phyloP scores from a whole-genome alignment of 2,797 vertebrate species.

The Meriones psammophilus region DNA sequence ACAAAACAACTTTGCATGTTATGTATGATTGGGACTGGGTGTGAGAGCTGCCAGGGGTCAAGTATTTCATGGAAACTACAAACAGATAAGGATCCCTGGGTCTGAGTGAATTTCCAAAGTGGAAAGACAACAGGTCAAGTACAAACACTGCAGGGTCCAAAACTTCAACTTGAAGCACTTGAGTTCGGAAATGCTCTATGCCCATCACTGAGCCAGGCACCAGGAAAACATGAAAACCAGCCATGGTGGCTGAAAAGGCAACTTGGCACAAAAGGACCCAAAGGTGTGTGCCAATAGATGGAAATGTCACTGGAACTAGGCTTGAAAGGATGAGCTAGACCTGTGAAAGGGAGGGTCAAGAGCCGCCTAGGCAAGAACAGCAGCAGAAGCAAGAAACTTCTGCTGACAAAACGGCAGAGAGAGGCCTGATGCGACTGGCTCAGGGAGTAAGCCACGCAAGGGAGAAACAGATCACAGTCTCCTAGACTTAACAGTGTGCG shows the following conservation, averaged over 20 bases:
- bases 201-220: not conserved
- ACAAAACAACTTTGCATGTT: conserved; percentile 62
- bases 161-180: not conserved
- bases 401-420: conserved; percentile 15
- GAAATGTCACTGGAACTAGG: not conserved
- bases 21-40: conserved; percentile 58
- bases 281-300: fast-evolving
- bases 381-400: not conserved
- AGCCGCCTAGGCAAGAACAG: not conserved
- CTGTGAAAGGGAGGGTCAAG: not conserved
- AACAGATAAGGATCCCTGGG: conserved; percentile 56
- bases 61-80: conserved; percentile 32
- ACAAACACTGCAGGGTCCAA: not conserved
- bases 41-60: conserved; percentile 68
- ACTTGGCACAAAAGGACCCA: not conserved
- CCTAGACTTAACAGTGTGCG: conserved; percentile 43
- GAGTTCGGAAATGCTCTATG: not conserved
- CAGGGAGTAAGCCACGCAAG: not conserved
- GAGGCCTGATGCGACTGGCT: not conserved
- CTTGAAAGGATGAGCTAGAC: conserved; percentile 15
- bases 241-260: not conserved
- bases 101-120: conserved; percentile 24
- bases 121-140: conserved; percentile 53
- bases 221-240: not conserved
- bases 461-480: not conserved